phyloP scores from a whole-genome alignment of 2,113 vertebrate genomes.

The Phainopepla nitens region DNA sequence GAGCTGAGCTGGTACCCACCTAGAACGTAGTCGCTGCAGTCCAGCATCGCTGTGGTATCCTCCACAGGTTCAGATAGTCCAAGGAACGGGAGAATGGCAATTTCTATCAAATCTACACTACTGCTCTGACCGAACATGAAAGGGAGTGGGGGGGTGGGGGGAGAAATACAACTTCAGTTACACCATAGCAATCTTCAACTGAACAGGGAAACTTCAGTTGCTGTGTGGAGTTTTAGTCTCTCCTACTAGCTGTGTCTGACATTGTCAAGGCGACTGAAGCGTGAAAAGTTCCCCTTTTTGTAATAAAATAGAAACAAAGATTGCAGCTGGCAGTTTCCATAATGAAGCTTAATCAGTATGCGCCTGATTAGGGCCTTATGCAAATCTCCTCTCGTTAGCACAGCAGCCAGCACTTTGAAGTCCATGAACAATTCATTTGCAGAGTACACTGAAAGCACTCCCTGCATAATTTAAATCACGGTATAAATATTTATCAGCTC shows the following conservation, averaged over 20 bases:
- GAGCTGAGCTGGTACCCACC: slow-evolving; percentile 78
- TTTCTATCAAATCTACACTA: slow-evolving; percentile 72
- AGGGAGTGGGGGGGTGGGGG: slow-evolving; percentile 63
- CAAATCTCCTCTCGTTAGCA: slow-evolving; percentile 98
- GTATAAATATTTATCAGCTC: slow-evolving; percentile 99
- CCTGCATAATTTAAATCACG: slow-evolving; percentile 96
- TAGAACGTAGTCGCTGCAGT: slow-evolving; percentile 81
- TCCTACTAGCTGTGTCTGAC: slow-evolving; percentile 81
- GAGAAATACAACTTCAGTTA: slow-evolving; percentile 74
- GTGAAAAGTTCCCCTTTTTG: slow-evolving; percentile 93
- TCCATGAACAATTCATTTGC: slow-evolving; percentile 98
- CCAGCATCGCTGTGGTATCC: slow-evolving; percentile 80
- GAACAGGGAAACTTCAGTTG: slow-evolving; percentile 81
- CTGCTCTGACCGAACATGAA: slow-evolving; percentile 53
- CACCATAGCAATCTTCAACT: slow-evolving; percentile 78
- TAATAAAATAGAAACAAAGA: slow-evolving; percentile 98
- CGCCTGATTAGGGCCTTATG: slow-evolving; percentile 99
- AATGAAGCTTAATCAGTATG: slow-evolving; percentile 99
- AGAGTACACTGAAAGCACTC: slow-evolving; percentile 94
- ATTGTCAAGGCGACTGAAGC: slow-evolving; percentile 94
- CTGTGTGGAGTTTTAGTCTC: slow-evolving; percentile 80
- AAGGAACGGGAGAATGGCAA: slow-evolving; percentile 61
- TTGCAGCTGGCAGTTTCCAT: slow-evolving; percentile 98
- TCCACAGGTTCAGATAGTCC: slow-evolving; percentile 69
- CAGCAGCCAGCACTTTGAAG: slow-evolving; percentile 98